Base-by-base conservation (phyloP, 2,113 vertebrate genomes). In the Calidris pugnax region DNA sequence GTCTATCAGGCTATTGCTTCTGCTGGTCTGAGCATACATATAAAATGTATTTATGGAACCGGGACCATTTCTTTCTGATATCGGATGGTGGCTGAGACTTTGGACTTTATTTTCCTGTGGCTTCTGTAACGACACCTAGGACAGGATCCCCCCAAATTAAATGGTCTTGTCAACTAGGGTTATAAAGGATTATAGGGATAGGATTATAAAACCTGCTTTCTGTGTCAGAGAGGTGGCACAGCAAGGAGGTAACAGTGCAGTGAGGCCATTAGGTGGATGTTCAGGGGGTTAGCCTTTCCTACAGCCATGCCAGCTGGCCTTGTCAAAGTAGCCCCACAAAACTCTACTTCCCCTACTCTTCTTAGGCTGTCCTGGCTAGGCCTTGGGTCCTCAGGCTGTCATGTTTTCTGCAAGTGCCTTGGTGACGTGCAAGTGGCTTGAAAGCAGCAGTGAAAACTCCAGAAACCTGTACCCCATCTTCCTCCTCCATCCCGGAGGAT, bases 71-170 rank as follows among this genome's bases (percentile, higher is more conserved):
- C 60, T 59, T 64, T 63, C 50, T 59, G 32, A 24, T 74, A 32
- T 4, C 3, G 5, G 20, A 41, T 59, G 32, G 27, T 59, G 33
- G 28, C 35, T 55, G 67, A 56, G 33, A 23, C 71, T 68, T 45
- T 33, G 15, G 18, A 5, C 18, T 72, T 81, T 26, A 19, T 85
- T 79, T 62, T 73, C 16, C 26, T 26, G 5, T 53, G 27, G 27
- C 43, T 82, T 78, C 32, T 0, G 0, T 72, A 62, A 35, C 62
- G 45, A 14, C 0, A 0, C 57, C 28, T 56, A 14, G 45, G 63
- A 68, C 15, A 60, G 17, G 33, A 17, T 53, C n/a, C 30, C 32
- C 6, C 19, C 16, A 7, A 0, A 51, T 77, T 19, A 73, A 57
- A 43, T 57, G 5, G 6, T 16, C 18, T 20, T 33, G 33, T 80